Conservation (phyloP, 1,140 invertebrate species). For the Batillaria attramentaria region DNA sequence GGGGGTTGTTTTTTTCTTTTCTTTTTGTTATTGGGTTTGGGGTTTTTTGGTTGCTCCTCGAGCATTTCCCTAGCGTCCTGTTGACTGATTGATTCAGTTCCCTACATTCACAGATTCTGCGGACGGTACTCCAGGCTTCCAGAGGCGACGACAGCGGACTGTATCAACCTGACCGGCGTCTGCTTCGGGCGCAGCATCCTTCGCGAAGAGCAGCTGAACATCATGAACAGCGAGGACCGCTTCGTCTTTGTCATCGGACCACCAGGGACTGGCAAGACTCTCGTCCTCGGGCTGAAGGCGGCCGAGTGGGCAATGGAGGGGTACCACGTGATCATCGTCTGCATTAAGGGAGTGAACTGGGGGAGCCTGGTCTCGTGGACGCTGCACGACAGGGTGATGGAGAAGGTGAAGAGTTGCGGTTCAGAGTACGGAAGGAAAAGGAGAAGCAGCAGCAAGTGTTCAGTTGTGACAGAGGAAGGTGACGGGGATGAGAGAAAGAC, state of each 20-base stretch:
- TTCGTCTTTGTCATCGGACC: slow-evolving; percentile 18
- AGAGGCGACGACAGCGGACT: slow-evolving; percentile 10
- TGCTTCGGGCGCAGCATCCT: slow-evolving; percentile 25
- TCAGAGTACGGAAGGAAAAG: too few relatives aligned
- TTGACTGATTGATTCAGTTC: not conserved
- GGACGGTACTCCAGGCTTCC: slow-evolving; percentile 2
- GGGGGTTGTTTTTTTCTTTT: not conserved
- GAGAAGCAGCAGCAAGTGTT: too few relatives aligned
- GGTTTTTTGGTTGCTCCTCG: not conserved
- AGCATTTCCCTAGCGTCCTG: not conserved
- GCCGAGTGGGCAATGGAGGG: slow-evolving; percentile 23
- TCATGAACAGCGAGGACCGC: not conserved
- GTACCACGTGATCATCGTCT: slow-evolving; percentile 10
- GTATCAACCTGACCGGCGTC: slow-evolving; percentile 26
- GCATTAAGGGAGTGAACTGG: not conserved
- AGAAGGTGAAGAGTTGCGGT: not conserved
- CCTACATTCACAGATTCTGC: slow-evolving; percentile 15
- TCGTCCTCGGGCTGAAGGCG: slow-evolving; percentile 22
- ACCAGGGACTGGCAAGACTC: slow-evolving; percentile 22
- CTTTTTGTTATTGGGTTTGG: not conserved
- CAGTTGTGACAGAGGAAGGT: too few relatives aligned
- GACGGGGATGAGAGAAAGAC: too few relatives aligned
- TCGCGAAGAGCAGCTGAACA: not conserved
- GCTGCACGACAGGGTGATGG: not conserved
- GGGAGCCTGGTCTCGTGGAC: slow-evolving; percentile 25